Base-by-base conservation (phyloP, 2,888 invertebrate species). In the Pasiphila rectangulata region DNA sequence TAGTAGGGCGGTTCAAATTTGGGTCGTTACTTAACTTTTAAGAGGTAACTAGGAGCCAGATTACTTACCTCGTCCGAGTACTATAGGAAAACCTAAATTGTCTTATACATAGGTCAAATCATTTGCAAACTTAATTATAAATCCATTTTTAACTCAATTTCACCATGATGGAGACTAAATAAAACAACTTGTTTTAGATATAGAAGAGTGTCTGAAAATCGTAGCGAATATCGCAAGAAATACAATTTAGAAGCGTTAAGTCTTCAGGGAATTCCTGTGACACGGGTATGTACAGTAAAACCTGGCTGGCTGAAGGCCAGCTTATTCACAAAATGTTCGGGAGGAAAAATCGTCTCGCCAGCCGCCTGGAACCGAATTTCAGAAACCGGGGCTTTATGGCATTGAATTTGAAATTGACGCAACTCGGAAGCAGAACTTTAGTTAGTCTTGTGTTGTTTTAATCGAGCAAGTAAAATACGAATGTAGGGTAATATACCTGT, bases 311-410 rank as follows among this genome's bases (percentile, higher is more conserved):
- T 34, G 32, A 43, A 43, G 46, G 53, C 48, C 56, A 54, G 39
- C 40, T 48, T 45, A 45, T 51, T 51, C 50, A 48, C 38, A 43
- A 58, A 43, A 46, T 50, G 39, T 29, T 51, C 44, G 46, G 16
- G 19, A 64, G 61, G 61, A 63, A 59, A 61, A 52, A 54, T 29
- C 29, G 40, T 40, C 49, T 46, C 50, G 56, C 61, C 59, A 54
- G 56, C 51, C 54, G 47, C 34, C 45, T 51, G 32, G 41, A 37
- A 57, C 43, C 44, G 54, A 57, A 63, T 59, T 56, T 56, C 52
- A 46, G 51, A 59, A 59, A 59, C 57, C 47, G 41, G 52, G 54
- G 50, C 54, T 67, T 69, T 64, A 65, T 55, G 51, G 49, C 42
- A 43, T 46, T 34, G 42, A 48, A 48, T 60, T 56, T 45, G 54